phyloP scores from a whole-genome alignment of 2,888 invertebrate genomes.

The Epiblema foenella region DNA sequence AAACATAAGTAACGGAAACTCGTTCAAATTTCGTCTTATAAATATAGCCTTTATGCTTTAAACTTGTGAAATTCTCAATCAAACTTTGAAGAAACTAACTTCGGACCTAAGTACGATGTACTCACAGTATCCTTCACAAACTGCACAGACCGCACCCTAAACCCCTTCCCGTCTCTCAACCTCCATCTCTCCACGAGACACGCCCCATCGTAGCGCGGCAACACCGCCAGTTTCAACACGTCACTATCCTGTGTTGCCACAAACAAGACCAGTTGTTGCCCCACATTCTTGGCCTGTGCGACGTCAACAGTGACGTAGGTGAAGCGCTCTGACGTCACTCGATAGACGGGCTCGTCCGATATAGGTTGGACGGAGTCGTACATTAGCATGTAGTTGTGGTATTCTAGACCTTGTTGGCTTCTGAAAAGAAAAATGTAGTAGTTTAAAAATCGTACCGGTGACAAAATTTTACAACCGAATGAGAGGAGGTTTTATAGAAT shows the following conservation, averaged over 20 bases:
- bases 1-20: too few relatives aligned
- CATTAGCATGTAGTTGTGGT: conserved; percentile 93
- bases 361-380: conserved; percentile 92
- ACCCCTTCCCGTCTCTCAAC: conserved; percentile 83
- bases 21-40: too few relatives aligned
- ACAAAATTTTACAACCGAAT: too few relatives aligned
- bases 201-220: conserved; percentile 88
- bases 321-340: conserved; percentile 88
- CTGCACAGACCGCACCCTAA: conserved; percentile 88
- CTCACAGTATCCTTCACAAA: conserved; percentile 91
- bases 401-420: conserved; percentile 84
- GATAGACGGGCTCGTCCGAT: conserved; percentile 88
- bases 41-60: too few relatives aligned
- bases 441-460: too few relatives aligned
- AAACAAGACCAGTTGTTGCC: conserved; percentile 90
- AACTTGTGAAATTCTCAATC: too few relatives aligned
- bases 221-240: conserved; percentile 91
- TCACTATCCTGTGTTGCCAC: conserved; percentile 90
- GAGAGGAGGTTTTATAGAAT: too few relatives aligned
- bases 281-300: conserved; percentile 88
- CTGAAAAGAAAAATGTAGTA: conserved; percentile 52
- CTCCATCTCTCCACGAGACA: conserved; percentile 95
- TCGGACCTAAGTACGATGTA: conserved; percentile 30
- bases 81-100: too few relatives aligned
- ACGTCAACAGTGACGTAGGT: conserved; percentile 93